Base-by-base conservation (phyloP, 2,113 vertebrate species). In the Dicentrarchus labrax region DNA sequence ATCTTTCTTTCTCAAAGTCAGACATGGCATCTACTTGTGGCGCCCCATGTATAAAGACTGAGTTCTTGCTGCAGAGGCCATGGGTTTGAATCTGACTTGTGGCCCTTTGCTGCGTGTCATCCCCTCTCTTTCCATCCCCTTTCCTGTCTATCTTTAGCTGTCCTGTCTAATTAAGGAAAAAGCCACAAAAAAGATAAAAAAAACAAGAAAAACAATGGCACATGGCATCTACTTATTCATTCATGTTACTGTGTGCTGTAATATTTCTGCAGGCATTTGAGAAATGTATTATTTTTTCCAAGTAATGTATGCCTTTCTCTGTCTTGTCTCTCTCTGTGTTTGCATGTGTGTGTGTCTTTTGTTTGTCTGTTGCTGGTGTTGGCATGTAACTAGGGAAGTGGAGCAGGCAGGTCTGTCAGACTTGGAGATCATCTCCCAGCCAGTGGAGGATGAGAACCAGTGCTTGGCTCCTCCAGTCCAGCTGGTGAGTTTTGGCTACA, bases 351-450 rank as follows among this genome's bases (percentile, higher is more conserved):
- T 60, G 59, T 30, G 45, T 53, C 12, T 15, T 78, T 8, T 78
- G 38, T 81, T 22, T 74, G 57, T 80, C 7, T 86, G 51, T 16
- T 67, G 68, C 70, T 88, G 72, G 36, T 77, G 73, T 66, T 80
- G 84, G 75, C 80, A 41, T 86, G 60, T 21, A 64, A 76, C 69
- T 64, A 94, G 93, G 70, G 92, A 85, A 64, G 80, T 84, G 89
- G 90, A 94, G 89, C 96, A 96, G 95, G 93, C 95, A 0, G 92
- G 96, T 85, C 91, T 96, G 92, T 96, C 97, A 0, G 98, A 99
- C 94, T 96, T 99, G 90, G 98, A 99, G 95, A 96, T 98, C 87
- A 98, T 99, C 95, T 99, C 98, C 15, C 98, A 98, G 56, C 97
- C 97, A 86, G 95, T 97, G 61, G 98, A 98, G 43, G 97, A 99